Evolutionary conservation across 92 coral and sea anemone genomes (phyloP).

Genomic region (Parazoanthus darwini): DNA sequence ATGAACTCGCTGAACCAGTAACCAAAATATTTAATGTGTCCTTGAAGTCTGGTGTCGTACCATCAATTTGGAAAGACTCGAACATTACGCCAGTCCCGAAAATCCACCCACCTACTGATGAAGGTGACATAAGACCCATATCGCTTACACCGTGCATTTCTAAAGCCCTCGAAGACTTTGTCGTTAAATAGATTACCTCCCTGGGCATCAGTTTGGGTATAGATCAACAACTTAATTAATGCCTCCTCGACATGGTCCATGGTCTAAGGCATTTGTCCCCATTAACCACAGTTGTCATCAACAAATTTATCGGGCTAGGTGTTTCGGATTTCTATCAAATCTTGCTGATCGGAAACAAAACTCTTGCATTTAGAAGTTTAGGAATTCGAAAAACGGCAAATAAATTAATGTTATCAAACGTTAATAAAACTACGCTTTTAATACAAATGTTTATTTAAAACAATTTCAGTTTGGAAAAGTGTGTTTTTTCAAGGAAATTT

Average conservation of each 20-base stretch:
- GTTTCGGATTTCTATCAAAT: neutral
- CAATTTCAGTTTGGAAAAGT: no score
- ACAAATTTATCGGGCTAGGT: conserved; percentile 50
- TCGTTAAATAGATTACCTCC: conserved; percentile 32
- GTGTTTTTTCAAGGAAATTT: no score
- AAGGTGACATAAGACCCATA: conserved; percentile 6
- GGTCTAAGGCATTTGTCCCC: conserved; percentile 46
- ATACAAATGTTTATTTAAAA: no score
- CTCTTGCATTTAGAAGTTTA: no score
- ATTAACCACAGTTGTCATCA: conserved; percentile 36
- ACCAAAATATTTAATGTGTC: no score
- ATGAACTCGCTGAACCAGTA: no score
- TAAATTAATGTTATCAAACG: no score
- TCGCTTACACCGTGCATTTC: conserved; percentile 20
- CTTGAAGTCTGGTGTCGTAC: no score
- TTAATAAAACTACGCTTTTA: no score
- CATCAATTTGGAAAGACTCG: no score
- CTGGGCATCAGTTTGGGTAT: conserved; percentile 46
- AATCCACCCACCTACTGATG: neutral
- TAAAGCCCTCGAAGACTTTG: conserved; percentile 40
- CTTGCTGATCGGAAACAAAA: no score
- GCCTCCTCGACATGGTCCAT: conserved; percentile 54
- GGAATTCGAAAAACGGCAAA: no score
- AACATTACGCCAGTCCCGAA: conserved; percentile 49
- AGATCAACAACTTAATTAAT: conserved; percentile 48